Evolutionary conservation across 2,888 invertebrate species (phyloP), one percentile per base, ranked within the genome.

Genomic region (Heliothis peltigera): DNA sequence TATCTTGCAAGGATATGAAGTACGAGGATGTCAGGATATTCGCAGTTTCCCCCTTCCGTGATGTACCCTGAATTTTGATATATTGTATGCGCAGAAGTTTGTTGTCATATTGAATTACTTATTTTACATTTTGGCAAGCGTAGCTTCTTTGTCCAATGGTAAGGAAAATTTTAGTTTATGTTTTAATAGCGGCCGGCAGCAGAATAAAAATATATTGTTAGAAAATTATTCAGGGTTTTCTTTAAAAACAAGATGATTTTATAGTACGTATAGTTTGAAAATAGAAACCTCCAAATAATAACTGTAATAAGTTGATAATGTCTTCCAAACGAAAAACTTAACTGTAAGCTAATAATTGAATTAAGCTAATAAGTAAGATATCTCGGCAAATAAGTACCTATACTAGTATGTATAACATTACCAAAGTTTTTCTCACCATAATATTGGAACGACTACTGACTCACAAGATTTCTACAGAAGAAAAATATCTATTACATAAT

Each of bases 51-150:
- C 87, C 69, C 80, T 91, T 91, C 89, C 91, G 90, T 69, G 77
- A 82, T 85, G 88, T 89, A 87, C 85, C 86, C 87, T 89, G 93
- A 92, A 93, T 92, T 90, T 89, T 89, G 87, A 90, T 89, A 80
- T 67, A 67, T 64, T 64, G 57, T 64, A 64, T 28, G 17, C 54
- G 17, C 47, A 15, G 0, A 17, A 55, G 28, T 60, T 57, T 57
- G 32, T 62, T 59, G 47, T 67, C 7, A 22, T 59, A 39, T 21
- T 44, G 4, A 32, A 10, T 42, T 22, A 22, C 12, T 44, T 19
- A 39, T 32, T 19, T 47, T 7, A 19, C 17, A 19, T 25, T 52
- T 66, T 52, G 51, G 15, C 19, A 8, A 8, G 17, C 32, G 17
- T 47, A 22, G 8, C 17, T 67, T 48, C 66, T 48, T 67, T 53